Conservation (phyloP, 2,797 vertebrate genomes). For the Mus caroli region DNA sequence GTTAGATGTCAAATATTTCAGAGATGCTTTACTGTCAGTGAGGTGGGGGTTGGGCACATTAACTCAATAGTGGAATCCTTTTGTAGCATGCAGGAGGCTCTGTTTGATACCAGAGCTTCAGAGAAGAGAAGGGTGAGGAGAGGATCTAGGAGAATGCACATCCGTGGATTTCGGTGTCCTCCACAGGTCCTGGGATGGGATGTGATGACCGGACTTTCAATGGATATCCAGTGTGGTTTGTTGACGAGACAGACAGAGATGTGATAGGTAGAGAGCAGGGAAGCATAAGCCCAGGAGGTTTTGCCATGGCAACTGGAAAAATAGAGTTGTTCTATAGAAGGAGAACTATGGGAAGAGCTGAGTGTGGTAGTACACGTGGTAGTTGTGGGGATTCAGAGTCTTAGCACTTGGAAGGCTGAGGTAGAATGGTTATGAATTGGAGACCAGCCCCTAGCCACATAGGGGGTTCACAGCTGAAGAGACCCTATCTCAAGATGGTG, state of each 20-base stretch:
- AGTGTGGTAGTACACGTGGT: background rate
- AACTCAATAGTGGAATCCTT: background rate
- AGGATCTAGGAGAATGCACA: background rate
- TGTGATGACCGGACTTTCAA: background rate
- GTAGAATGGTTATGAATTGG: background rate
- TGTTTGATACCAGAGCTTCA: background rate
- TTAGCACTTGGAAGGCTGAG: background rate
- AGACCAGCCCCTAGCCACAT: background rate
- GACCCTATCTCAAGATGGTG: background rate
- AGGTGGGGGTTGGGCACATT: background rate
- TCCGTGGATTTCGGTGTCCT: background rate
- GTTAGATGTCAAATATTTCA: background rate
- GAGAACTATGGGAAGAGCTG: background rate
- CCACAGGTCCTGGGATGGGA: background rate
- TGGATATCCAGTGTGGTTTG: background rate
- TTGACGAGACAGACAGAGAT: background rate
- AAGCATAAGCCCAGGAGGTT: background rate
- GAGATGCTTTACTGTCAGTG: background rate
- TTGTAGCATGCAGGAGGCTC: background rate
- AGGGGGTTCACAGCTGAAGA: background rate
- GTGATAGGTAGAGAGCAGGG: background rate
- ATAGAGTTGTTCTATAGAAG: background rate
- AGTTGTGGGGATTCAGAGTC: background rate
- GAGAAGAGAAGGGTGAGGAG: background rate
- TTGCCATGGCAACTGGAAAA: constrained; percentile 23